phyloP scores from a whole-genome alignment of 2,113 vertebrate species.

The Ictalurus punctatus region DNA sequence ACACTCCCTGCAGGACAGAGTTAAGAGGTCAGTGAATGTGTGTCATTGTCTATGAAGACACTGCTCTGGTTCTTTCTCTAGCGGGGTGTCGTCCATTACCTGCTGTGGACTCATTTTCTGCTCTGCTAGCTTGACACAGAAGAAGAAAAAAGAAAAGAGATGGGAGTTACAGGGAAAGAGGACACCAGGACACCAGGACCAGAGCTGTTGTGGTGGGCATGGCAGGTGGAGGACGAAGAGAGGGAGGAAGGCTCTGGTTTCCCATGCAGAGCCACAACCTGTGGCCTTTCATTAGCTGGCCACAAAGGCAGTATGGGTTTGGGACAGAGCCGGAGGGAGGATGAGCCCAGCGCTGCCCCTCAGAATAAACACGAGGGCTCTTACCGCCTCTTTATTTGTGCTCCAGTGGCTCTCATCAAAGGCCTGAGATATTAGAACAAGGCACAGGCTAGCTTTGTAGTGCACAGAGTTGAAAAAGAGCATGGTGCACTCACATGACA shows the following conservation, averaged over 20 bases:
- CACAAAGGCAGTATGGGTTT: constrained; percentile 39
- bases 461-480: constrained; percentile 34
- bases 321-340: constrained; percentile 20
- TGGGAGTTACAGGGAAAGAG: constrained; percentile 26
- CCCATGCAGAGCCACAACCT: constrained; percentile 25
- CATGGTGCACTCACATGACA: not conserved
- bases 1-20: not conserved
- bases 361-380: constrained; percentile 43
- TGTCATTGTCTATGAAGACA: constrained; percentile 1
- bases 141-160: constrained; percentile 5
- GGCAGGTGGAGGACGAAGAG: constrained; percentile 13
- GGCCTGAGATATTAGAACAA: constrained; percentile 49
- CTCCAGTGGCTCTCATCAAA: constrained; percentile 55
- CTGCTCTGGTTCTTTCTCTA: constrained; percentile 27
- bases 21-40: constrained; percentile 21
- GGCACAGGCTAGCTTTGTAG: constrained; percentile 43
- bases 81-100: constrained; percentile 44
- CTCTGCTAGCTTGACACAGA: constrained; percentile 48
- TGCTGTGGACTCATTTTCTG: constrained; percentile 56
- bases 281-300: constrained; percentile 56
- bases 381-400: constrained; percentile 49
- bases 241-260: constrained; percentile 24
- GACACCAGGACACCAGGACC: constrained; percentile 13
- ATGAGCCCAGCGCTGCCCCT: constrained; percentile 20
- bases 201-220: constrained; percentile 37